These are phyloP conservation scores for Scaptomyza hsui DNA, from an alignment of 1,140 invertebrate genomes.

Conservation along the genomic window DNA sequence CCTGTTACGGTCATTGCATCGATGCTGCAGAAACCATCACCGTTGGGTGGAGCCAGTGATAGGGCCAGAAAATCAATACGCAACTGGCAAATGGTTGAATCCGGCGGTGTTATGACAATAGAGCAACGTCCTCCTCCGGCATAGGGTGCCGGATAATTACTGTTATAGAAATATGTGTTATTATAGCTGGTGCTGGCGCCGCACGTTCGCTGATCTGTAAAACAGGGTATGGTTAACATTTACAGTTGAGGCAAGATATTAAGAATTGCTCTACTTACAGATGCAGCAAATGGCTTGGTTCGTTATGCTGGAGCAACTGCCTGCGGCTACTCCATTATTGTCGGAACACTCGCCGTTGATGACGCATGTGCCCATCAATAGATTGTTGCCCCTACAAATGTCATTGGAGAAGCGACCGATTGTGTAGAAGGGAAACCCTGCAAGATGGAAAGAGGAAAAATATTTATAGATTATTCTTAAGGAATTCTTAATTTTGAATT, in stretches of 20 bases:
- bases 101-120: constrained; percentile 88
- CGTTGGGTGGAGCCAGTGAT: constrained; percentile 89
- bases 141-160: constrained; percentile 88
- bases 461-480: background rate
- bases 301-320: constrained; percentile 88
- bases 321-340: constrained; percentile 88
- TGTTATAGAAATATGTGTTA: constrained; percentile 93
- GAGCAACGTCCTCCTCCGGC: constrained; percentile 88
- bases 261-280: constrained; percentile 86
- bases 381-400: constrained; percentile 87
- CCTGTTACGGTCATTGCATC: constrained; percentile 90
- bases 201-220: constrained; percentile 88
- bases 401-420: constrained; percentile 89
- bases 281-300: constrained; percentile 90
- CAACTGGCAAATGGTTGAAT: constrained; percentile 90
- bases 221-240: background rate
- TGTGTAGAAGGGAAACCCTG: constrained; percentile 88
- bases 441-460: constrained; percentile 3
- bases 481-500: no score
- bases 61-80: constrained; percentile 91
- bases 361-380: constrained; percentile 90
- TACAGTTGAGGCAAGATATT: no score
- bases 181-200: constrained; percentile 89
- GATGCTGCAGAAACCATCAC: constrained; percentile 88
- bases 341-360: constrained; percentile 90